These are phyloP conservation scores for Ammodytes marinus DNA, from an alignment of 2,113 vertebrate species.

Conservation along the genomic window DNA sequence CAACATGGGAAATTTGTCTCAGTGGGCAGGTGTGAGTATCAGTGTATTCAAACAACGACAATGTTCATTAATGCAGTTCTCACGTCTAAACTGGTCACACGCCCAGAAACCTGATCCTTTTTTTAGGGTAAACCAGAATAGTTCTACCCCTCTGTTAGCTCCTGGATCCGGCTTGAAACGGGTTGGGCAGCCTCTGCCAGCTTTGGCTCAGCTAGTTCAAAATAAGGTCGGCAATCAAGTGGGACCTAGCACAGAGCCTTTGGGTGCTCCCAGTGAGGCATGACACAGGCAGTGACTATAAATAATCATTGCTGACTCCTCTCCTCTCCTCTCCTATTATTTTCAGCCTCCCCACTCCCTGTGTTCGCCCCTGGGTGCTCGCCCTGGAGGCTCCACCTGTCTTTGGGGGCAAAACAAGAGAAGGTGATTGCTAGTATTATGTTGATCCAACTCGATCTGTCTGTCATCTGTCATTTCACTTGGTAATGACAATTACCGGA, in stretches of 20 bases:
- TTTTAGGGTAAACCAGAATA: slow-evolving; percentile 27
- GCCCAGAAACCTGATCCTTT: slow-evolving; percentile 35
- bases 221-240: slow-evolving; percentile 66
- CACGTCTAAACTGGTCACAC: slow-evolving; percentile 9
- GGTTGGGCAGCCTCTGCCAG: slow-evolving; percentile 24
- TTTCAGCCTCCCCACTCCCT: slow-evolving; percentile 22
- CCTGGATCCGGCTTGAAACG: slow-evolving; percentile 39
- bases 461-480: slow-evolving; percentile 12
- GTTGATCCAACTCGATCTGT: neutral
- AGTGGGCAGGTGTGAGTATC: too few relatives aligned
- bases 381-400: slow-evolving; percentile 46
- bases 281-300: slow-evolving; percentile 56
- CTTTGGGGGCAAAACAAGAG: neutral
- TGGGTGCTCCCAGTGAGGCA: slow-evolving; percentile 42
- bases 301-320: slow-evolving; percentile 63
- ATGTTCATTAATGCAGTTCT: slow-evolving; percentile 8
- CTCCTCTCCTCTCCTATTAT: slow-evolving; percentile 6
- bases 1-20: neutral
- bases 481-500: neutral
- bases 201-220: slow-evolving; percentile 46
- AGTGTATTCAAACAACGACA: neutral
- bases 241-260: slow-evolving; percentile 43
- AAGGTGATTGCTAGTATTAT: slow-evolving; percentile 4
- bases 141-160: slow-evolving; percentile 19
- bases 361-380: neutral